phyloP scores from a whole-genome alignment of 2,797 vertebrate species.

The Scleropages formosus region DNA sequence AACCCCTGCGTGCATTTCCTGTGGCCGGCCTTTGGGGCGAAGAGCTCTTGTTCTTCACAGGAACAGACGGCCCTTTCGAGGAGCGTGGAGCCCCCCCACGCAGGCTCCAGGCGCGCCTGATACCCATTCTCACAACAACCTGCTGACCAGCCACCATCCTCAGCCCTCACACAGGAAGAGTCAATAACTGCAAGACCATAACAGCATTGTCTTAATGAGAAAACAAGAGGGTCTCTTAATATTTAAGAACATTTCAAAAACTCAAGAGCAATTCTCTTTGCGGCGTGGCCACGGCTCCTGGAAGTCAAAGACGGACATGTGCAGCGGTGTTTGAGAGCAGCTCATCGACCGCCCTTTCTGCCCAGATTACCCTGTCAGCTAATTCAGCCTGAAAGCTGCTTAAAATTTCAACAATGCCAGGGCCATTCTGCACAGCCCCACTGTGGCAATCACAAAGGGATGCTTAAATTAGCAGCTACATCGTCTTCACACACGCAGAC shows the following conservation, averaged over 20 bases:
- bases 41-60: not conserved
- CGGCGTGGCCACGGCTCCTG: not conserved
- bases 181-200: not conserved
- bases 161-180: not conserved
- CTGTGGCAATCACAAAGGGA: no score
- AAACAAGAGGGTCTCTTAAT: not conserved
- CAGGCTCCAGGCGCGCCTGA: not conserved
- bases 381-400: not conserved
- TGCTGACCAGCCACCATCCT: not conserved
- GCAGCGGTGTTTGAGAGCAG: not conserved
- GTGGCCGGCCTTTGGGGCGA: not conserved
- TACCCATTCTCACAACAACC: not conserved
- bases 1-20: conserved; percentile 18
- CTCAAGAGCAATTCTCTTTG: not conserved
- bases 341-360: not conserved
- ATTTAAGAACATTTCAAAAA: no score
- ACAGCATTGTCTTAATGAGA: not conserved
- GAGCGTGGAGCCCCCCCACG: not conserved
- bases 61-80: conserved; percentile 27
- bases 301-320: not conserved
- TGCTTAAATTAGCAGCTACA: not conserved
- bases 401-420: not conserved
- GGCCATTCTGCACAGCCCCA: no score
- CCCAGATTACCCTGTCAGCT: not conserved
- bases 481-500: not conserved